Evolutionary conservation across 2,797 vertebrate species (phyloP).

Genomic region (Toxotes lorentzi): DNA sequence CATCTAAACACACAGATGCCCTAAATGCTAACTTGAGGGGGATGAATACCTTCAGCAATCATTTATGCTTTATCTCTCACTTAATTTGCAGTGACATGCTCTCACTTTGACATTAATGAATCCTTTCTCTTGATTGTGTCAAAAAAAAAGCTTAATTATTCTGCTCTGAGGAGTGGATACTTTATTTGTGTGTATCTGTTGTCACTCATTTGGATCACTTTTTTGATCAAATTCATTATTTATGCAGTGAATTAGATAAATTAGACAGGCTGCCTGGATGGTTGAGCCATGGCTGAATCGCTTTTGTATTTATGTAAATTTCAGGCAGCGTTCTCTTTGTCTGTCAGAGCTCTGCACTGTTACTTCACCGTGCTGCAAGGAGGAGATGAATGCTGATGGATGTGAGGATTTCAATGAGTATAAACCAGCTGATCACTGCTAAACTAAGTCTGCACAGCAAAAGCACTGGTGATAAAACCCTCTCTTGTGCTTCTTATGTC

Average conservation of each 20-base stretch:
- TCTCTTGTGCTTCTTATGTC: conserved; percentile 51
- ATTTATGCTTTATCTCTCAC: neutral
- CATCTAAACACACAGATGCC: conserved; percentile 16
- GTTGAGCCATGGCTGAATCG: conserved; percentile 63
- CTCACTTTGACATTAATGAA: conserved; percentile 11
- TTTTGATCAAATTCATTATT: conserved; percentile 77
- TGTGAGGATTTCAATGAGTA: conserved; percentile 68
- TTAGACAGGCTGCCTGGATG: conserved; percentile 69
- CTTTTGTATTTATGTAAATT: conserved; percentile 71
- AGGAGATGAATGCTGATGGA: conserved; percentile 70
- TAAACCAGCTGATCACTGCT: conserved; percentile 67
- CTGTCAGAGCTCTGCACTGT: conserved; percentile 56
- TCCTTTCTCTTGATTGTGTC: conserved; percentile 16
- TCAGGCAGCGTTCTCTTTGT: conserved; percentile 54
- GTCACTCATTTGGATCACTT: conserved; percentile 72
- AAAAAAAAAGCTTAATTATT: conserved; percentile 7
- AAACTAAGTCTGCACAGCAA: conserved; percentile 54
- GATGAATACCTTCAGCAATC: neutral
- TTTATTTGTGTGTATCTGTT: conserved; percentile 45
- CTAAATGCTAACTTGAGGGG: neutral
- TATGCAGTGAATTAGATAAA: conserved; percentile 76
- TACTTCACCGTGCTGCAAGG: conserved; percentile 48
- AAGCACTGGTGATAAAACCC: conserved; percentile 61
- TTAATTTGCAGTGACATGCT: conserved; percentile 21
- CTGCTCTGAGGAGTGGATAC: conserved; percentile 6